A percentile compares a stretch with the other conserved stretches of the same genome.
Conservation (phyloP, 2,113 vertebrate species). For the Rhynchomys soricoides region DNA sequence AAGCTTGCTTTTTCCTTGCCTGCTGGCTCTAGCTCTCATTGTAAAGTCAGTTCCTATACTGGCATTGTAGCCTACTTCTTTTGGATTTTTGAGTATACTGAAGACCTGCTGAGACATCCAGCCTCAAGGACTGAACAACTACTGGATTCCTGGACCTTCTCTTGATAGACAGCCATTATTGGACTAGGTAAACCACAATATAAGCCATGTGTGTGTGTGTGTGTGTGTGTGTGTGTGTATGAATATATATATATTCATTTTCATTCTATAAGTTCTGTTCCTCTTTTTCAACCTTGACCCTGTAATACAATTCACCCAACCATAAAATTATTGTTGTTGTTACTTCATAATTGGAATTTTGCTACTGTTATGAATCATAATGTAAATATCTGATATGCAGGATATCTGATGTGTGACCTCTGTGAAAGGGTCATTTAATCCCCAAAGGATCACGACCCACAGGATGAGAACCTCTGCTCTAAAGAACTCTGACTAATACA, state of each 20-base stretch:
- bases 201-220: no score
- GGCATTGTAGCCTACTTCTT: not conserved
- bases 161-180: not conserved
- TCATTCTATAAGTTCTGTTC: not conserved
- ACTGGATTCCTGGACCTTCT: not conserved
- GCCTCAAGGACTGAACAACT: not conserved
- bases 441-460: not conserved
- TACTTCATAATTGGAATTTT: not conserved
- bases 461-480: not conserved
- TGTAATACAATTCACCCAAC: not conserved
- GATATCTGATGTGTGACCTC: not conserved
- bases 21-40: not conserved
- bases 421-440: not conserved
- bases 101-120: not conserved
- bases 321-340: not conserved
- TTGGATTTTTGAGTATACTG: not conserved
- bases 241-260: not conserved
- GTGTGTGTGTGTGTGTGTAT: no score
- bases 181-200: not conserved
- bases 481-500: not conserved
- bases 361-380: not conserved
- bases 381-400: not conserved
- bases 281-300: not conserved
- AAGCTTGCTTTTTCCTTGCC: not conserved
- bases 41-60: not conserved